Conservation (phyloP, 1,140 invertebrate species). For the Lepeophtheirus salmonis region DNA sequence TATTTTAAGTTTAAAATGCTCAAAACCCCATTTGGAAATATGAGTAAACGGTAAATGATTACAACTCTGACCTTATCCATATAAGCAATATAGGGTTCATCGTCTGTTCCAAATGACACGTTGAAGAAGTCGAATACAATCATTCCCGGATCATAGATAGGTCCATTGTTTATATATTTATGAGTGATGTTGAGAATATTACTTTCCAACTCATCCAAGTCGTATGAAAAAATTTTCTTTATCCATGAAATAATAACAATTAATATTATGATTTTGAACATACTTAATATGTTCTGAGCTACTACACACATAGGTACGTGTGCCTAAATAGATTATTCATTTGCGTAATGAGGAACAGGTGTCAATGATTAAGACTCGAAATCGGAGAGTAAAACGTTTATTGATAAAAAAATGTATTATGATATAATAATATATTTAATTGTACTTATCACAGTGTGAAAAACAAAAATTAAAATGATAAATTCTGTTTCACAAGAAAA, state of each 20-base stretch:
- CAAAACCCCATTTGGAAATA: no score
- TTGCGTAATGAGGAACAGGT: no score
- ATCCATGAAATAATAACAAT: neutral
- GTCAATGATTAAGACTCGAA: neutral
- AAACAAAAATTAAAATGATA: neutral
- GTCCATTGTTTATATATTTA: neutral
- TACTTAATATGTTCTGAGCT: neutral
- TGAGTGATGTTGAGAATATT: neutral
- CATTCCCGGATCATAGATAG: neutral
- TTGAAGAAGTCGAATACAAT: neutral
- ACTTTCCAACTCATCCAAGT: neutral
- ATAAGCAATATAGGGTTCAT: neutral
- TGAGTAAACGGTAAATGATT: no score
- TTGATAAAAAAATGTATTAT: neutral
- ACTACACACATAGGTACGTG: no score
- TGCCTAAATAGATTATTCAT: no score
- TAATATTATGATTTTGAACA: neutral
- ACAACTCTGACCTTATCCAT: neutral
- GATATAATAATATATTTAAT: neutral
- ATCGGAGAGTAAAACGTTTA: neutral
- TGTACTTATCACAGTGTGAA: neutral
- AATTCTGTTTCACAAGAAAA: neutral
- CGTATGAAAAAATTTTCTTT: neutral
- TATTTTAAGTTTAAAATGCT: no score
- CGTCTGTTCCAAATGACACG: neutral